phyloP scores from a whole-genome alignment of 2,888 invertebrate genomes.

The Phyllotreta cruciferae region DNA sequence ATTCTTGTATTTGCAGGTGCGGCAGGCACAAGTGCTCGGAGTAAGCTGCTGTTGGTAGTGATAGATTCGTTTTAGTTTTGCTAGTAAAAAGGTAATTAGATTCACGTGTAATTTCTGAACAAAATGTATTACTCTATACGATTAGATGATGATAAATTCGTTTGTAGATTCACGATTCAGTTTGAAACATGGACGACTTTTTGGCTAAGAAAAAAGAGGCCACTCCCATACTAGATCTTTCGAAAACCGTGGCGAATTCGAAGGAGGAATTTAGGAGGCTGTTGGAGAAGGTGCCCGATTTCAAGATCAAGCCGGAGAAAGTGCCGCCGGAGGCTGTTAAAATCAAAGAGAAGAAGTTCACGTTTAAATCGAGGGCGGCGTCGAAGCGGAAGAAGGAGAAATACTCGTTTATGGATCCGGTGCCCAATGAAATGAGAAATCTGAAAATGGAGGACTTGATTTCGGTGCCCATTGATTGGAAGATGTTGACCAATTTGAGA shows the following conservation, averaged over 20 bases:
- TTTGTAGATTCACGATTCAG: too few relatives aligned
- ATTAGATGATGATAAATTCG: too few relatives aligned
- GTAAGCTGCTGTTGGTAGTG: slow-evolving; percentile 57
- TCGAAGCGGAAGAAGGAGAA: slow-evolving; percentile 69
- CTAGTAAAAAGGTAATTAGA: slow-evolving; percentile 38
- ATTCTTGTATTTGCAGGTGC: slow-evolving; percentile 57
- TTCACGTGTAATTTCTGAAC: too few relatives aligned
- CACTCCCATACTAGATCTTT: slow-evolving; percentile 83
- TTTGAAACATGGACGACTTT: slow-evolving; percentile 72
- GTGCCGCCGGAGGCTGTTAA: slow-evolving; percentile 79
- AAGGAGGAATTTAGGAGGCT: slow-evolving; percentile 84
- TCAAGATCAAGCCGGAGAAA: slow-evolving; percentile 87
- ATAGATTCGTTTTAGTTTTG: slow-evolving; percentile 48
- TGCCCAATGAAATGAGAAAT: slow-evolving; percentile 81
- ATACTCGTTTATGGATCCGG: slow-evolving; percentile 76
- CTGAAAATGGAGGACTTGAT: slow-evolving; percentile 80
- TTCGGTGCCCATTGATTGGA: slow-evolving; percentile 88
- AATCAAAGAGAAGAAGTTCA: slow-evolving; percentile 76
- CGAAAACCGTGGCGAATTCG: slow-evolving; percentile 77
- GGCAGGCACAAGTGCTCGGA: slow-evolving; percentile 55
- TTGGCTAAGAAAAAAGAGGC: slow-evolving; percentile 85
- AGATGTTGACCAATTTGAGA: slow-evolving; percentile 87
- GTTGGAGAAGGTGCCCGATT: slow-evolving; percentile 88
- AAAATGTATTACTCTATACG: too few relatives aligned
- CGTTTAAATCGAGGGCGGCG: slow-evolving; percentile 78